These are phyloP conservation scores for Protodeltote pygarga DNA, from an alignment of 2,888 invertebrate species.

Conservation along the genomic window DNA sequence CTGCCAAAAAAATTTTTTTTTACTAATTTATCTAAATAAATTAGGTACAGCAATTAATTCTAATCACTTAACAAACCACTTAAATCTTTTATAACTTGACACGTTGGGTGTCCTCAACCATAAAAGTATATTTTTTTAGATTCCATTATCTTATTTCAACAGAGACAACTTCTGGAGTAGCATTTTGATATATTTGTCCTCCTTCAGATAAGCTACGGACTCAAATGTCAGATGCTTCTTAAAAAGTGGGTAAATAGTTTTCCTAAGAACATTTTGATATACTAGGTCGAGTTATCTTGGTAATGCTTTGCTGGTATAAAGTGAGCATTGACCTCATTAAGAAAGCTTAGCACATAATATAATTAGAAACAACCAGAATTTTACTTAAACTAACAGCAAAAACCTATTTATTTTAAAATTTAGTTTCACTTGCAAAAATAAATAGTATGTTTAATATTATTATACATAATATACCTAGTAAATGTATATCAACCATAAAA, in stretches of 20 bases:
- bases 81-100: slow-evolving; percentile 20
- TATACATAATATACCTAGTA: no score
- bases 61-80: not conserved
- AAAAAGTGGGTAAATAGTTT: slow-evolving; percentile 31
- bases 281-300: slow-evolving; percentile 9
- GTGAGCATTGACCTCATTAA: not conserved
- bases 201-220: slow-evolving; percentile 63
- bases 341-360: no score
- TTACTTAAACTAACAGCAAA: no score
- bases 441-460: no score
- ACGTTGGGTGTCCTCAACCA: slow-evolving; percentile 62
- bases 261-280: slow-evolving; percentile 22
- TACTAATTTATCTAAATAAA: no score
- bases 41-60: not conserved
- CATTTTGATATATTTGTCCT: slow-evolving; percentile 69
- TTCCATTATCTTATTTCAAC: slow-evolving; percentile 68
- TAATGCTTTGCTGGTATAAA: slow-evolving; percentile 9
- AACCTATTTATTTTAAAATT: no score
- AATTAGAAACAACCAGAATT: no score
- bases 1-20: no score
- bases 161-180: slow-evolving; percentile 77
- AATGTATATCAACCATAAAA: no score
- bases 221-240: slow-evolving; percentile 22
- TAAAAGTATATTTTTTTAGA: slow-evolving; percentile 67
- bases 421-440: no score